Evolutionary conservation across 2,797 vertebrate species (phyloP).

Genomic region (Cossypha niveicapilla): DNA sequence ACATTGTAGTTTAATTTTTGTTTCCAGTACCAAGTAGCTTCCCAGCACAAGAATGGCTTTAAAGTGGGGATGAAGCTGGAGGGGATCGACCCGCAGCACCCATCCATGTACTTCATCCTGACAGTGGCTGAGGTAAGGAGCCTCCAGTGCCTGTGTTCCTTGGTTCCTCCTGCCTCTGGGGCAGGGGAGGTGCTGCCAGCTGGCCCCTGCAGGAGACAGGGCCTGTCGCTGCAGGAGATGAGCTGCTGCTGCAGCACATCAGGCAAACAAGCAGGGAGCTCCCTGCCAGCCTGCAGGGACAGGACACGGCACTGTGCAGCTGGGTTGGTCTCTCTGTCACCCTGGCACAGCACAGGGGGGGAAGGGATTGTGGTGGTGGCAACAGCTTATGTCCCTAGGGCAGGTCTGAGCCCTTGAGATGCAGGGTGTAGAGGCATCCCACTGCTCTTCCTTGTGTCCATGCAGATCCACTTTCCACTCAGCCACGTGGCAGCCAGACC

Average conservation of each 20-base stretch:
- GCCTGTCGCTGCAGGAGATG: neutral
- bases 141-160: accelerated
- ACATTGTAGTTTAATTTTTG: constrained; percentile 21
- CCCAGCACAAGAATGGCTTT: constrained; percentile 87
- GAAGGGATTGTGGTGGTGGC: neutral
- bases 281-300: neutral
- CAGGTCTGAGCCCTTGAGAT: neutral
- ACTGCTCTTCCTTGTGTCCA: neutral
- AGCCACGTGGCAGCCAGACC: accelerated
- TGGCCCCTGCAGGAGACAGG: neutral
- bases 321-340: neutral
- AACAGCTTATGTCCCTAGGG: neutral
- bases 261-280: neutral
- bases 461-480: neutral
- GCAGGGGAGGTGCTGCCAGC: neutral
- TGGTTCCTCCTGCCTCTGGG: neutral
- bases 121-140: constrained; percentile 91
- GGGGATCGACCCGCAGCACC: constrained; percentile 94
- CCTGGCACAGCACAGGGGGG: accelerated
- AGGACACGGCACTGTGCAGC: neutral
- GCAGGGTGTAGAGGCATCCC: neutral
- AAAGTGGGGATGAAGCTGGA: constrained; percentile 95
- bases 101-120: constrained; percentile 96
- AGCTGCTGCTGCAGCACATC: neutral
- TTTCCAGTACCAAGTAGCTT: constrained; percentile 81